These are phyloP conservation scores for Archivesica marissinica DNA, from an alignment of 1,140 invertebrate genomes.

Conservation along the genomic window DNA sequence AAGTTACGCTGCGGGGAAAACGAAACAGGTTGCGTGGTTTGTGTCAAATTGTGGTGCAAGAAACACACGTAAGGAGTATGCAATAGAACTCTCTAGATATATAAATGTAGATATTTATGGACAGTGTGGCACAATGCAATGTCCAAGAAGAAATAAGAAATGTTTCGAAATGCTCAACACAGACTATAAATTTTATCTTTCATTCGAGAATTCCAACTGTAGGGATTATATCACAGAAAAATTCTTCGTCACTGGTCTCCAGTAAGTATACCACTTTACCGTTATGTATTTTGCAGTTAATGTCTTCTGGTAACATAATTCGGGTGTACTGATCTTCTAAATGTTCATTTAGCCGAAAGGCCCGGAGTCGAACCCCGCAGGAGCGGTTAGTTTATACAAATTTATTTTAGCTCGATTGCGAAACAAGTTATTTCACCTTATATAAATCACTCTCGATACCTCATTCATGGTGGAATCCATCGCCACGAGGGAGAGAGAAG, in stretches of 20 bases:
- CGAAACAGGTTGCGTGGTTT: constrained; percentile 84
- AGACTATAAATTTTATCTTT: constrained; percentile 98
- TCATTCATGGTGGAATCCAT: too few species aligned
- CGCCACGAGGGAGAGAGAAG: too few species aligned
- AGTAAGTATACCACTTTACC: constrained; percentile 85
- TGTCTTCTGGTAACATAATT: too few species aligned
- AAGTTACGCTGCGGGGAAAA: constrained; percentile 82
- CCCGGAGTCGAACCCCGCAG: too few species aligned
- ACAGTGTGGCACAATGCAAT: constrained; percentile 84
- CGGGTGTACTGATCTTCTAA: too few species aligned
- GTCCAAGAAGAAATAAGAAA: constrained; percentile 87
- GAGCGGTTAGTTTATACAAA: too few species aligned
- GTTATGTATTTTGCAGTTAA: too few species aligned
- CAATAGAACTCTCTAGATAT: constrained; percentile 85
- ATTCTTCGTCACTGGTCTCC: constrained; percentile 84
- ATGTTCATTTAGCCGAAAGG: too few species aligned
- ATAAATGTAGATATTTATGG: constrained; percentile 89
- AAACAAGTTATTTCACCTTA: too few species aligned
- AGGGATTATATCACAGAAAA: constrained; percentile 85
- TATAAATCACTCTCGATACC: too few species aligned
- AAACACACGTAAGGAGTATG: constrained; percentile 87
- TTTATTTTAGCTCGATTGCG: too few species aligned
- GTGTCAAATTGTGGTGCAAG: constrained; percentile 86
- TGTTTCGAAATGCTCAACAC: constrained; percentile 96
- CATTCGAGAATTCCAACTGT: constrained; percentile 89